phyloP scores from a whole-genome alignment of 1,140 invertebrate species.

The Papilio aristodemus region DNA sequence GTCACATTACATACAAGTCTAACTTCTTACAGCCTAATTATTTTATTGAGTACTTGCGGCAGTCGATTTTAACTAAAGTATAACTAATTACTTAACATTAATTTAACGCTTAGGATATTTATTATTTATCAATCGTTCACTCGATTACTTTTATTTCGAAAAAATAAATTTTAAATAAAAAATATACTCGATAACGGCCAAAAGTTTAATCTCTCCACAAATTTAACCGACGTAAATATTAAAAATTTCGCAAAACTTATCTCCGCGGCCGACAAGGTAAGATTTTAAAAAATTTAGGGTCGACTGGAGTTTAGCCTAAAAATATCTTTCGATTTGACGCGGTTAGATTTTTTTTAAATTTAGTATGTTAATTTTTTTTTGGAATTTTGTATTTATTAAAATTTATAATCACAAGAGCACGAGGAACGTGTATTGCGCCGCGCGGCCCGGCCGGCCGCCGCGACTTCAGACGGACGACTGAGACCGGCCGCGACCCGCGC shows the following conservation, averaged over 20 bases:
- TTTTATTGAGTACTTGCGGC: constrained; percentile 51
- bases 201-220: constrained; percentile 77
- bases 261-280: constrained; percentile 67
- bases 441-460: constrained; percentile 76
- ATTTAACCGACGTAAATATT: constrained; percentile 79
- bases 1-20: constrained; percentile 52
- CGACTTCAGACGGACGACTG: constrained; percentile 78
- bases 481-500: constrained; percentile 58
- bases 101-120: constrained; percentile 56
- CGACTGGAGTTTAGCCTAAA: constrained; percentile 71
- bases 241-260: constrained; percentile 76
- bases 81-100: constrained; percentile 62
- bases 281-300: constrained; percentile 66
- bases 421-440: constrained; percentile 77
- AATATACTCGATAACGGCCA: constrained; percentile 76
- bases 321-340: constrained; percentile 74
- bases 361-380: constrained; percentile 48
- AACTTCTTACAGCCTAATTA: constrained; percentile 53
- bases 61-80: constrained; percentile 58
- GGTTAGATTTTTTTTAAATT: constrained; percentile 61
- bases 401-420: constrained; percentile 79
- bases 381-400: constrained; percentile 71
- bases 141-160: constrained; percentile 59
- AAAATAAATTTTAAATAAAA: constrained; percentile 75
- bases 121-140: constrained; percentile 61